Evolutionary conservation across 1,140 invertebrate genomes (phyloP).

Genomic region (Ceratosolen solmsi): DNA sequence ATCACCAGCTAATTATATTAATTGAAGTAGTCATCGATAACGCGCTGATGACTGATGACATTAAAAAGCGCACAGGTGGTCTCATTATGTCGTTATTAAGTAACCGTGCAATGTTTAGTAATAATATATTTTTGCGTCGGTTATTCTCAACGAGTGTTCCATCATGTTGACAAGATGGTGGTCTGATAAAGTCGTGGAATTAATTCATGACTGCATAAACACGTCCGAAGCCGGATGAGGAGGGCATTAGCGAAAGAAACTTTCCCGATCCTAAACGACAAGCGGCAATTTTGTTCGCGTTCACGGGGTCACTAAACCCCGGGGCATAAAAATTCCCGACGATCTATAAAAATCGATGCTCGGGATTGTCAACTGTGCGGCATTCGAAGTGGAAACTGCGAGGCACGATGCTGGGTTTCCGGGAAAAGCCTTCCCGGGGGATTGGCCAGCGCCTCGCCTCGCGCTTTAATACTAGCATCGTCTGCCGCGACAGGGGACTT

Average conservation of each 20-base stretch:
- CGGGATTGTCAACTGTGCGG: background rate
- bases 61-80: no score
- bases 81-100: no score
- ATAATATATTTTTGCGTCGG: no score
- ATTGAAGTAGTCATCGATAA: no score
- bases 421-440: conserved; percentile 39
- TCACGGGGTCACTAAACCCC: background rate
- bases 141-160: background rate
- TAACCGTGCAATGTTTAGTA: no score
- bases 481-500: conserved; percentile 9
- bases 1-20: no score
- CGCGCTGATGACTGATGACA: no score
- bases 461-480: conserved; percentile 2
- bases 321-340: background rate
- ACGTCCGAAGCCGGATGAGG: no score
- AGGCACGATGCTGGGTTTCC: conserved; percentile 3
- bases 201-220: background rate
- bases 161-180: background rate
- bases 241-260: background rate
- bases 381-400: background rate
- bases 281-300: background rate
- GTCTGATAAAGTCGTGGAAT: background rate
- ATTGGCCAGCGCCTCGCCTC: conserved; percentile 8
- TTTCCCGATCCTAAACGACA: background rate
- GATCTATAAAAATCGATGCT: background rate